phyloP scores from a whole-genome alignment of 2,888 invertebrate species.

The Petrolisthes manimaculis region DNA sequence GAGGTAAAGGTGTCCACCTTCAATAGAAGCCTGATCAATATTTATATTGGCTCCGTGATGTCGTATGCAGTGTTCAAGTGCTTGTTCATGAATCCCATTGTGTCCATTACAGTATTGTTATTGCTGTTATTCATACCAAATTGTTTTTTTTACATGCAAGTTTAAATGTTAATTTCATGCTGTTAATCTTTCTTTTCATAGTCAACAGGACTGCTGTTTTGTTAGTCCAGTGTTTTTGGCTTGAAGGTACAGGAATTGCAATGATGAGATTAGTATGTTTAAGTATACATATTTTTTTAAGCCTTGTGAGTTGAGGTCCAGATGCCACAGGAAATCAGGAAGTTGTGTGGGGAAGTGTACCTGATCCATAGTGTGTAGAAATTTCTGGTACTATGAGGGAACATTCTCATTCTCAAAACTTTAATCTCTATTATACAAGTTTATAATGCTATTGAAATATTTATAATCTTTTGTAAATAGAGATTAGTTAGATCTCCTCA shows the following conservation, averaged over 20 bases:
- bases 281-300: not conserved
- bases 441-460: not conserved
- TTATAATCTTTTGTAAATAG: not conserved
- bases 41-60: too few species aligned
- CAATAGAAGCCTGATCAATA: too few species aligned
- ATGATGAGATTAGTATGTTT: too few species aligned
- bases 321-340: not conserved
- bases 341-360: not conserved
- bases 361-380: not conserved
- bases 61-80: too few species aligned
- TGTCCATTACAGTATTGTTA: conserved; percentile 1
- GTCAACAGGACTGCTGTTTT: too few species aligned
- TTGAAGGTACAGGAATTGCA: too few species aligned
- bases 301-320: not conserved
- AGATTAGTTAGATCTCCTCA: not conserved
- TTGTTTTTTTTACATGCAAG: too few species aligned
- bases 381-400: not conserved
- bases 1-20: too few species aligned
- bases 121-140: not conserved
- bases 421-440: not conserved
- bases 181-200: too few species aligned
- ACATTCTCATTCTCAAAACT: not conserved
- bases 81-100: not conserved
- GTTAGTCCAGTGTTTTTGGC: too few species aligned
- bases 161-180: too few species aligned